Conservation (phyloP, 2,797 vertebrate species). For the Ctenosaura bakeri region DNA sequence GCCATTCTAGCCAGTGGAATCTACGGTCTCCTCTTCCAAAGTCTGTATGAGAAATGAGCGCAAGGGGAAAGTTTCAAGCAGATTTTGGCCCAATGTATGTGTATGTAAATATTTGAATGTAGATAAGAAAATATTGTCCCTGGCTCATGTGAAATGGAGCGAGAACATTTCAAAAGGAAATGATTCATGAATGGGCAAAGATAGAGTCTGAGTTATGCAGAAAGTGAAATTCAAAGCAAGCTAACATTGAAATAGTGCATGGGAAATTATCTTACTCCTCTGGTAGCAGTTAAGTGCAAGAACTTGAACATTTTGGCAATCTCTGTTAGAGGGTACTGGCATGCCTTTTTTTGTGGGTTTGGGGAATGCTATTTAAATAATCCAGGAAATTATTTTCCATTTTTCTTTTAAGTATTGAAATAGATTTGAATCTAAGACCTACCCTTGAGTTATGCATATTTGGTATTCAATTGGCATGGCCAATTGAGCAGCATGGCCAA, state of each 20-base stretch:
- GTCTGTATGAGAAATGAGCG: slow-evolving; percentile 22
- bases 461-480: neutral
- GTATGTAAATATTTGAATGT: slow-evolving; percentile 59
- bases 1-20: slow-evolving; percentile 17
- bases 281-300: slow-evolving; percentile 35
- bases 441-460: neutral
- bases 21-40: slow-evolving; percentile 34
- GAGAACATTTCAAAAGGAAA: slow-evolving; percentile 57
- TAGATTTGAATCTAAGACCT: slow-evolving; percentile 37
- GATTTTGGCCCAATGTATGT: slow-evolving; percentile 20
- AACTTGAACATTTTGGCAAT: slow-evolving; percentile 40
- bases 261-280: slow-evolving; percentile 47
- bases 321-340: slow-evolving; percentile 14
- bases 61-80: slow-evolving; percentile 41
- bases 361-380: slow-evolving; percentile 46
- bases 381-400: slow-evolving; percentile 42
- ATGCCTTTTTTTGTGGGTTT: slow-evolving; percentile 19
- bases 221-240: slow-evolving; percentile 38
- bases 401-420: slow-evolving; percentile 37
- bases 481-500: slow-evolving; percentile 33
- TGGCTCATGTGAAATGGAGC: slow-evolving; percentile 29
- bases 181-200: slow-evolving; percentile 64
- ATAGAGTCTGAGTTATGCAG: slow-evolving; percentile 32
- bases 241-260: slow-evolving; percentile 56
- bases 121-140: slow-evolving; percentile 61